Evolutionary conservation across 2,888 invertebrate genomes (phyloP).

Genomic region (Panopea generosa): DNA sequence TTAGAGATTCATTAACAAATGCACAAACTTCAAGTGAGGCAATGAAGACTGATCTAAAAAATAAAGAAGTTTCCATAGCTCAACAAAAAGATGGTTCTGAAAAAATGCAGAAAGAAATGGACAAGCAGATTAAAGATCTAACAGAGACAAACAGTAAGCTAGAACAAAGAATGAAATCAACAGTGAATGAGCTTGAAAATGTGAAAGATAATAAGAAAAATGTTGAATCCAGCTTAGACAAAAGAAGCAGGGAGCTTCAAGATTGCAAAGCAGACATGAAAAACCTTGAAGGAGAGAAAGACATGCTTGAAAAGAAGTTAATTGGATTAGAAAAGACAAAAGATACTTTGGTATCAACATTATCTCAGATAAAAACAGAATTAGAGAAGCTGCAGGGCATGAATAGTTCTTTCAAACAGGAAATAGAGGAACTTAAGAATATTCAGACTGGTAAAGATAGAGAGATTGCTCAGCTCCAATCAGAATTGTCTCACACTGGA

Average conservation of each 20-base stretch:
- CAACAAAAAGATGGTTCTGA: slow-evolving; percentile 44
- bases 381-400: slow-evolving; percentile 58
- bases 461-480: slow-evolving; percentile 39
- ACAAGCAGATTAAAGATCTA: slow-evolving; percentile 44
- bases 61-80: slow-evolving; percentile 40
- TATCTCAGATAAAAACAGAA: slow-evolving; percentile 46
- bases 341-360: slow-evolving; percentile 28
- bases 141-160: slow-evolving; percentile 20
- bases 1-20: slow-evolving; percentile 60
- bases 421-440: slow-evolving; percentile 53
- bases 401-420: slow-evolving; percentile 56
- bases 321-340: slow-evolving; percentile 50
- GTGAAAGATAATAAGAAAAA: slow-evolving; percentile 65
- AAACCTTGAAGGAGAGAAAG: slow-evolving; percentile 51
- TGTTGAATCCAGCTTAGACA: slow-evolving; percentile 42
- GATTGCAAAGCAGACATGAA: slow-evolving; percentile 55
- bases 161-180: slow-evolving; percentile 41
- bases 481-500: slow-evolving; percentile 36
- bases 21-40: slow-evolving; percentile 54
- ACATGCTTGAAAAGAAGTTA: slow-evolving; percentile 40
- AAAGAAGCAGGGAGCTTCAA: slow-evolving; percentile 61
- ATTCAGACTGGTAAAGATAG: slow-evolving; percentile 41
- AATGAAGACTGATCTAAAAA: slow-evolving; percentile 55
- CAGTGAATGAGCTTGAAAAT: slow-evolving; percentile 43
- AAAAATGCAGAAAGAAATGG: slow-evolving; percentile 47